Evolutionary conservation across 2,888 invertebrate genomes (phyloP), one percentile per base, ranked within the genome.

Genomic region (Leucophenga montana): DNA sequence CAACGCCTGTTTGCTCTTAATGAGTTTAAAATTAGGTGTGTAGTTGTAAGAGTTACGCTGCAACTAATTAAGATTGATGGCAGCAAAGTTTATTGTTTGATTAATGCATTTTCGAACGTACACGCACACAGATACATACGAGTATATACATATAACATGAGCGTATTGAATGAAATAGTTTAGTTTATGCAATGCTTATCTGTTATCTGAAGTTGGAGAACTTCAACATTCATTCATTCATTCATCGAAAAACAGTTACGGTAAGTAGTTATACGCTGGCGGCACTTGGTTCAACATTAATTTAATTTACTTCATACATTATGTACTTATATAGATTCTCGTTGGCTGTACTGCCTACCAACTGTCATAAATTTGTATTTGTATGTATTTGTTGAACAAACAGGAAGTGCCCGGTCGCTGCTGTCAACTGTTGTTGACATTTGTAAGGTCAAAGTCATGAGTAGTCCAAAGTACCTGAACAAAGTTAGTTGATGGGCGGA

Each of bases 31-130:
- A 56, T 11, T 20, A 18, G 50, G 18, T n/a, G n/a, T 50, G 16
- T 50, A 16, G 11, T 50, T 50, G 50, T 56, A 3, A 57, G 44
- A 33, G 39, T n/a, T 61, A n/a, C 39, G 61, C 16, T 20, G 61
- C n/a, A 27, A 57, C 61, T 61, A 61, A 61, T 61, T 61, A 61
- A 61, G 61, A 61, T 61, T 61, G 61, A 61, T 61, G 61, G 18
- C 16, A 39, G 33, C 33, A 61, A 61, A 61, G 61, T 61, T 61
- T 57, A 61, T 61, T 61, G 44, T 61, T 61, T 61, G 61, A 61
- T 61, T 61, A 61, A 61, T 61, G 61, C 61, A 16, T 61, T 61
- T 61, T 61, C 39, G 8, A 39, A 39, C 39, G 39, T 8, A 39
- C 39, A 39, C 3, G 39, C 39, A 39, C 39, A 39, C 9, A 39